A percentile compares a stretch with the other conserved stretches of the same genome.
These are phyloP conservation scores for Perdix hodgsoniae DNA, from an alignment of 2,797 vertebrate genomes.

Conservation along the genomic window DNA sequence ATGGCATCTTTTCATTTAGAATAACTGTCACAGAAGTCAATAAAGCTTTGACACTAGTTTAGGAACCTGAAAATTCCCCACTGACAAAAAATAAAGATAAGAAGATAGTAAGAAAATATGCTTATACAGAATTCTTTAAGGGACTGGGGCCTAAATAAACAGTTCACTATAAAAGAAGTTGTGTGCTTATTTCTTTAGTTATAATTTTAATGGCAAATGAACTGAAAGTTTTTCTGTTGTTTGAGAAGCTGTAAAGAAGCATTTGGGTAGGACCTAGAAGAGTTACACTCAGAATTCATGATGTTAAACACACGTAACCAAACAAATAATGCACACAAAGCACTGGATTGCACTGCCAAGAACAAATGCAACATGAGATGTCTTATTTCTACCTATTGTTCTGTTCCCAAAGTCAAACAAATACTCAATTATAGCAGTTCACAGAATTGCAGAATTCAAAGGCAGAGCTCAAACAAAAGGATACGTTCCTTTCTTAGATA, in stretches of 20 bases:
- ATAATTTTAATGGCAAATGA: background rate
- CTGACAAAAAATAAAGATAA: background rate
- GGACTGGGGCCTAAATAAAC: background rate
- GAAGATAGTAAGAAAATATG: background rate
- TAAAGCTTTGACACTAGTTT: background rate
- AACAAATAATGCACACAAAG: background rate
- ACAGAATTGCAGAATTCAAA: background rate
- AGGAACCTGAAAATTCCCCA: background rate
- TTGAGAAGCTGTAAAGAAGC: background rate
- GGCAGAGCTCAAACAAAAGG: conserved; percentile 29
- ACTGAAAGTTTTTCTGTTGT: background rate
- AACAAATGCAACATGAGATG: background rate
- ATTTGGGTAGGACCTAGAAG: background rate
- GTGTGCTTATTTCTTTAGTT: background rate
- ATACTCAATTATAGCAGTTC: background rate
- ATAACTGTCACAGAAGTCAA: background rate
- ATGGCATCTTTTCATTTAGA: background rate
- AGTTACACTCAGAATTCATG: background rate
- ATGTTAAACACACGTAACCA: background rate
- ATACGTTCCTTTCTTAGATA: conserved; percentile 84
- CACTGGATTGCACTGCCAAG: background rate
- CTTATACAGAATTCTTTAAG: background rate
- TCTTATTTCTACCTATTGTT: background rate
- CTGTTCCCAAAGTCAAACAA: background rate
- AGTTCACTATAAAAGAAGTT: background rate